Evolutionary conservation across 2,797 vertebrate species (phyloP), one percentile per base, ranked within the genome.

Genomic region (Amblyopsis hoosieri): DNA sequence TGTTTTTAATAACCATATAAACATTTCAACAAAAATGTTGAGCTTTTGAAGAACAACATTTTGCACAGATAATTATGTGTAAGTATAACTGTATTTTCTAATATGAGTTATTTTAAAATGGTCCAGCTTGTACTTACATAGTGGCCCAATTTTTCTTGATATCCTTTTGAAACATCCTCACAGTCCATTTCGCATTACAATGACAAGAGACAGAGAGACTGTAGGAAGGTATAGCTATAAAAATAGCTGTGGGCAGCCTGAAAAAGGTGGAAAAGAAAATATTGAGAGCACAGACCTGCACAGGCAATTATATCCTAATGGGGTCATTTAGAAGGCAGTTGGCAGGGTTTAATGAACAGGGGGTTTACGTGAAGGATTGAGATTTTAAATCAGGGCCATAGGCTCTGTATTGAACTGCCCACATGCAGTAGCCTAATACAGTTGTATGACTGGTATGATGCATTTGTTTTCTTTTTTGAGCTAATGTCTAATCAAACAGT

Each of bases 271-370:
- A 17, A 6, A 12, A 52, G 14, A 52, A 17, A 51, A 94, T 94
- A 94, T 93, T 89, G 90, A 93, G 91, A 92, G 92, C 93, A 92
- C 92, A 92, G 91, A 90, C 94, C 93, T 94, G 93, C 94, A 93
- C 93, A 94, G 92, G 93, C 93, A 95, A 94, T 95, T 95, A 95
- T 92, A 91, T 91, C 92, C 94, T 95, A 95, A 95, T 95, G 92
- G 94, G 94, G 93, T 94, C 93, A 94, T 95, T 95, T 95, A 92
- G 94, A 94, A 95, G 94, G 94, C 93, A 95, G 94, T 94, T 94
- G 94, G 93, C 93, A 94, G 92, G 93, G 94, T 93, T 95, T 95
- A 95, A 95, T 95, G 94, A 92, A 95, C 93, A 95, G 93, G 94
- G 93, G 93, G 93, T 94, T 93, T 94, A 92, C 94, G 92, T 92